A percentile compares a stretch with the other conserved stretches of the same genome.
Conservation (phyloP, 2,888 invertebrate species). For the Teinopalpus imperialis region DNA sequence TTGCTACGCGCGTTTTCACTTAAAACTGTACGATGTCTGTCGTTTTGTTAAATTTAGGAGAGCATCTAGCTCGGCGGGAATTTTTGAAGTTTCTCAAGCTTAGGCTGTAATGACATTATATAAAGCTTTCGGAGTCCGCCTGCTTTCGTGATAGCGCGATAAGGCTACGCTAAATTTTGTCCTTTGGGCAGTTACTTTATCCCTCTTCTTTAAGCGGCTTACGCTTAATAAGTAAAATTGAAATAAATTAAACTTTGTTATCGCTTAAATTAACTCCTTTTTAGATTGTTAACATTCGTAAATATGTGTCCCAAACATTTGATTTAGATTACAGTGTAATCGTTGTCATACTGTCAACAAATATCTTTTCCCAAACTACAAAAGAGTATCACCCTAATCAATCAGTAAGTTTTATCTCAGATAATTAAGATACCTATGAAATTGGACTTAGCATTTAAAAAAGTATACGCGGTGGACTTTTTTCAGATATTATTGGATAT, state of each 20-base stretch:
- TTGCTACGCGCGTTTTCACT: constrained; percentile 25
- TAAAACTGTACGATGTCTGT: constrained; percentile 16
- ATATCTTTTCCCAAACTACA: too few relatives aligned
- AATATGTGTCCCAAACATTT: too few relatives aligned
- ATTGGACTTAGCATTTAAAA: too few relatives aligned
- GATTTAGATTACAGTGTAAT: too few relatives aligned
- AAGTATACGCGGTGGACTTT: too few relatives aligned
- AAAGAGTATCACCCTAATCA: too few relatives aligned
- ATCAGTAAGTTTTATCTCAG: too few relatives aligned
- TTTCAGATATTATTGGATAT: too few relatives aligned
- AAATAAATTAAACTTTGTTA: constrained; percentile 20
- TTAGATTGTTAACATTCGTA: not conserved
- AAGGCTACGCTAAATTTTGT: constrained; percentile 15
- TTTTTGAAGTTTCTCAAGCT: constrained; percentile 23
- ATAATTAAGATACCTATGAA: too few relatives aligned
- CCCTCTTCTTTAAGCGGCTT: constrained; percentile 6
- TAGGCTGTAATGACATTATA: constrained; percentile 9
- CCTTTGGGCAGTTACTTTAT: constrained; percentile 17
- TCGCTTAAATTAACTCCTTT: constrained; percentile 1
- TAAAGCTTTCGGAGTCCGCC: constrained; percentile 18
- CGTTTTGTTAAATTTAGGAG: constrained; percentile 25
- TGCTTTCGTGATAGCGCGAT: constrained; percentile 15
- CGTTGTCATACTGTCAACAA: too few relatives aligned
- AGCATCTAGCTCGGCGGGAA: constrained; percentile 18
- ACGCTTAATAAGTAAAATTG: constrained; percentile 16